phyloP scores from a whole-genome alignment of 2,113 vertebrate species.

The Cyphomyrus plagiostoma region DNA sequence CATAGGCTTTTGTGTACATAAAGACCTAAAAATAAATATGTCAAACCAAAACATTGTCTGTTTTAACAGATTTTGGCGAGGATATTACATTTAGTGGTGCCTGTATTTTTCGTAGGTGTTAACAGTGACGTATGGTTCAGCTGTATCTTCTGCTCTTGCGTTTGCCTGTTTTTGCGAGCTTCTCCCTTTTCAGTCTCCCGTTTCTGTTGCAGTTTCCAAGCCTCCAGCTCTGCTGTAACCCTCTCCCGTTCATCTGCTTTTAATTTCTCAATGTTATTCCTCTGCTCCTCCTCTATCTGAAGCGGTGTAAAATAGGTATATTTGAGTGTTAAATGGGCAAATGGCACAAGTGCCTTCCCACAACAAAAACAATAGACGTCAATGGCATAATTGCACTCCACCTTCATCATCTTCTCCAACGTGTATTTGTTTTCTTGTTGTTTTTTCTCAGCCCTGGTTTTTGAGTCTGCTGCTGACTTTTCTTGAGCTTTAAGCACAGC shows the following conservation, averaged over 20 bases:
- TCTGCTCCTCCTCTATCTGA: slow-evolving; percentile 81
- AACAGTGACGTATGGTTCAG: slow-evolving; percentile 25
- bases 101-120: slow-evolving; percentile 40
- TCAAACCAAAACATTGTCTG: background rate
- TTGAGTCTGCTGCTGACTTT: slow-evolving; percentile 57
- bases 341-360: background rate
- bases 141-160: slow-evolving; percentile 31
- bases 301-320: background rate
- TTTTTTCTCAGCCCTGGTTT: slow-evolving; percentile 58
- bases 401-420: slow-evolving; percentile 80
- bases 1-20: slow-evolving; percentile 42
- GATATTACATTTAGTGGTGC: slow-evolving; percentile 7
- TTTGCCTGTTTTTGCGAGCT: slow-evolving; percentile 31
- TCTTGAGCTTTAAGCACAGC: slow-evolving; percentile 71
- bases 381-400: slow-evolving; percentile 21
- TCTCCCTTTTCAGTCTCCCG: slow-evolving; percentile 45
- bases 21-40: background rate
- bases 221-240: slow-evolving; percentile 68
- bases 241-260: slow-evolving; percentile 72
- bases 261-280: slow-evolving; percentile 51
- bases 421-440: slow-evolving; percentile 72
- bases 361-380: background rate
- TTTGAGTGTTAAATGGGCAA: background rate
- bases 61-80: background rate
- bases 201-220: slow-evolving; percentile 64